phyloP scores from a whole-genome alignment of 2,797 vertebrate species.

The Lithobates sylvaticus region DNA sequence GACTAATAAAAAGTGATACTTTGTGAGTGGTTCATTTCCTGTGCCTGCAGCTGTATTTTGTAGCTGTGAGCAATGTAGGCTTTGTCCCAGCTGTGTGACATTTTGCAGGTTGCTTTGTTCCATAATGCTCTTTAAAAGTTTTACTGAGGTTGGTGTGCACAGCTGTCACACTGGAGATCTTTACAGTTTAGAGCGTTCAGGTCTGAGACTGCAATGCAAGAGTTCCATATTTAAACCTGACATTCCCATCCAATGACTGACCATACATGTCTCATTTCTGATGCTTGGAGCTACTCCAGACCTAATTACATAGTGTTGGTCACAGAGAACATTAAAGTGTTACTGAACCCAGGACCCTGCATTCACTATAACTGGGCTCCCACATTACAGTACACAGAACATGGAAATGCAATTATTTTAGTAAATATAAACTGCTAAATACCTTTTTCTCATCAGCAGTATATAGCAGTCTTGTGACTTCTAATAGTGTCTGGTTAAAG shows the following conservation, averaged over 20 bases:
- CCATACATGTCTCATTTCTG: background rate
- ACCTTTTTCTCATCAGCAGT: too few relatives aligned
- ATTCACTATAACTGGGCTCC: too few relatives aligned
- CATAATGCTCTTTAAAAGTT: background rate
- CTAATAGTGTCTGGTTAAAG: too few relatives aligned
- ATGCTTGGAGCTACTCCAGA: background rate
- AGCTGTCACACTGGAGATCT: background rate
- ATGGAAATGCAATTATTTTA: too few relatives aligned
- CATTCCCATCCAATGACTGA: background rate
- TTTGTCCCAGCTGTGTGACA: conserved; percentile 3
- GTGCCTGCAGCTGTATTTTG: conserved; percentile 46
- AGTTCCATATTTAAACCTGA: too few relatives aligned
- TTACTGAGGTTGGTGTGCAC: conserved; percentile 3
- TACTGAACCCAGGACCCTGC: too few relatives aligned
- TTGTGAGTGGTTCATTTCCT: conserved; percentile 52
- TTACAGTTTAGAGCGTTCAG: background rate
- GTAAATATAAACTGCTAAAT: too few relatives aligned
- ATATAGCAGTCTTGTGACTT: too few relatives aligned
- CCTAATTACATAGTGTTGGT: background rate
- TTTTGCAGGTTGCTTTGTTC: background rate
- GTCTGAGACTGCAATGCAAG: background rate
- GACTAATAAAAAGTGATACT: conserved; percentile 45
- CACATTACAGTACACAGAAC: too few relatives aligned
- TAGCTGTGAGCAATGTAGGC: background rate
- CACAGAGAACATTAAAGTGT: too few relatives aligned